Evolutionary conservation across 2,888 invertebrate species (phyloP).

Genomic region (Sesia bembeciformis): DNA sequence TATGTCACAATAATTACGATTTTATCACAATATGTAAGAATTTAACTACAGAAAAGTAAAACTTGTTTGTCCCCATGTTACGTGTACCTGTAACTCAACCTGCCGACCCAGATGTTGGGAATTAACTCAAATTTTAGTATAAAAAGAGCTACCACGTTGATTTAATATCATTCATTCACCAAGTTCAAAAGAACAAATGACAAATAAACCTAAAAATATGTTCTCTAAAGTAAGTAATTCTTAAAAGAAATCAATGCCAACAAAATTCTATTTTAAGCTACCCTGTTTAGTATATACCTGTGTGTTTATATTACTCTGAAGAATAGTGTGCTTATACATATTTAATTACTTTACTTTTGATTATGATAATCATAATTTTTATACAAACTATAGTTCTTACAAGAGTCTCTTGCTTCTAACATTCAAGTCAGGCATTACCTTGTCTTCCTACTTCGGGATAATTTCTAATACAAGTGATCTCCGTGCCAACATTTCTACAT

Average conservation of each 20-base stretch:
- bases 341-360: too few species aligned
- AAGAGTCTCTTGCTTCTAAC: too few species aligned
- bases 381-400: too few species aligned
- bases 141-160: constrained; percentile 25
- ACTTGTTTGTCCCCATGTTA: constrained; percentile 1
- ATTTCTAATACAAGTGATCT: background rate
- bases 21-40: background rate
- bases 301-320: too few species aligned
- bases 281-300: too few species aligned
- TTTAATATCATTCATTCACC: constrained; percentile 30
- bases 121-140: constrained; percentile 22
- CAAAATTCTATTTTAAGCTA: too few species aligned
- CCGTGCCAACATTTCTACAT: too few species aligned
- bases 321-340: too few species aligned
- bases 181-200: constrained; percentile 18
- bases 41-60: constrained; percentile 1
- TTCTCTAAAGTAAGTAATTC: constrained; percentile 30
- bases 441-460: too few species aligned
- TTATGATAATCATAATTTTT: too few species aligned
- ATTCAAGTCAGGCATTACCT: too few species aligned
- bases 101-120: constrained; percentile 4
- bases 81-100: constrained; percentile 3
- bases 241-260: constrained; percentile 3
- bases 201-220: constrained; percentile 21
- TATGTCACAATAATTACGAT: background rate